Conservation (phyloP, 2,113 vertebrate genomes). For the Peromyscus leucopus region DNA sequence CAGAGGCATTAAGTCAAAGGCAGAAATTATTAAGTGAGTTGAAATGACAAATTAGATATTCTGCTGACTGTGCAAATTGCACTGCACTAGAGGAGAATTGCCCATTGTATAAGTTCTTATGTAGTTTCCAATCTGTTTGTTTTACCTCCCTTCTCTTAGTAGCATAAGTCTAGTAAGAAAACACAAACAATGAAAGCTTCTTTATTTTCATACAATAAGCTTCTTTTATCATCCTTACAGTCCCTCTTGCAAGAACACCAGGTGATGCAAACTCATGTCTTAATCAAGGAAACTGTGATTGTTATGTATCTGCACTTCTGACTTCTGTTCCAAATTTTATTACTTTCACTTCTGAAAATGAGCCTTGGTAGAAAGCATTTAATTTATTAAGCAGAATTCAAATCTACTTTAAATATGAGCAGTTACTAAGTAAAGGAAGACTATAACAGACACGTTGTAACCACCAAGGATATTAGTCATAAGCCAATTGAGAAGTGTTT, state of each 20-base stretch:
- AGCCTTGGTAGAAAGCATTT: not conserved
- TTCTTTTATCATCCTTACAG: not conserved
- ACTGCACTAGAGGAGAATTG: not conserved
- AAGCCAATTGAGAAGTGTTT: not conserved
- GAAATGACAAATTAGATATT: not conserved
- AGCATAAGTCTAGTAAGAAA: not conserved
- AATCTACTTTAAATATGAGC: not conserved
- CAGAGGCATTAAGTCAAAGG: not conserved
- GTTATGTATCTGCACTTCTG: not conserved
- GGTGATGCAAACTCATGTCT: not conserved
- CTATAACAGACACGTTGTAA: not conserved
- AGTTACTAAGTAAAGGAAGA: not conserved
- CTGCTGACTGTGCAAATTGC: not conserved
- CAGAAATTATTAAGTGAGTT: not conserved
- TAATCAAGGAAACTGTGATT: not conserved
- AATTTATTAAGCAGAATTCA: not conserved
- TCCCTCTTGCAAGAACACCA: not conserved
- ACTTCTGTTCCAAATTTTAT: not conserved
- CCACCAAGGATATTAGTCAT: not conserved
- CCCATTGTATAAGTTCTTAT: not conserved
- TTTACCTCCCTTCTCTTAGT: not conserved
- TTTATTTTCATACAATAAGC: not conserved
- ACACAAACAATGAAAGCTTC: not conserved
- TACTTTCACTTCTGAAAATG: not conserved
- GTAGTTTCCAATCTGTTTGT: not conserved